Evolutionary conservation across 2,888 invertebrate species (phyloP).

Genomic region (Phortica okadai): DNA sequence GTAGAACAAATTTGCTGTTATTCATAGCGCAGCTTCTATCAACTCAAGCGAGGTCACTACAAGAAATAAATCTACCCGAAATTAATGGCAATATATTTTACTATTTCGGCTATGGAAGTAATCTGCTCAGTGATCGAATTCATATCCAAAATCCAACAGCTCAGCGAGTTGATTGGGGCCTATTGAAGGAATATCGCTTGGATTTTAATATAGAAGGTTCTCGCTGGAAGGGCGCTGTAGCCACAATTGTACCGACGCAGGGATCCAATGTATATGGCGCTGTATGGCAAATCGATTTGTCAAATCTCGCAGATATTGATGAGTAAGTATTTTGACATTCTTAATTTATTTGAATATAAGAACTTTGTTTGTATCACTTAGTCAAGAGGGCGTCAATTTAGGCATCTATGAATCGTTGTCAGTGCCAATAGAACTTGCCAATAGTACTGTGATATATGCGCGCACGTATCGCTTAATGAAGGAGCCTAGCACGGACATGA

Average conservation of each 20-base stretch:
- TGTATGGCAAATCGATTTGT: constrained; percentile 84
- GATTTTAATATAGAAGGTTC: constrained; percentile 81
- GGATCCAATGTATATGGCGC: constrained; percentile 81
- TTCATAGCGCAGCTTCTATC: too few relatives aligned
- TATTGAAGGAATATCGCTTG: constrained; percentile 80
- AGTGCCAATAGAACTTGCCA: constrained; percentile 80
- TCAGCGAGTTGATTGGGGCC: constrained; percentile 82
- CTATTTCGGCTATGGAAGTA: constrained; percentile 95
- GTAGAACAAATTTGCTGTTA: too few relatives aligned
- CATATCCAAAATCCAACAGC: constrained; percentile 89
- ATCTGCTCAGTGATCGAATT: constrained; percentile 87
- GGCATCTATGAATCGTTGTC: constrained; percentile 82
- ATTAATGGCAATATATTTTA: constrained; percentile 77
- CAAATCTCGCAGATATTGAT: constrained; percentile 82
- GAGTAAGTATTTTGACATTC: constrained; percentile 77
- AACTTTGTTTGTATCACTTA: constrained; percentile 35
- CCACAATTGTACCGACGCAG: constrained; percentile 83
- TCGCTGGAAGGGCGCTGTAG: constrained; percentile 88
- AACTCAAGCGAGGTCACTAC: too few relatives aligned
- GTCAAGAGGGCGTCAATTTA: constrained; percentile 67
- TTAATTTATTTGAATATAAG: neutral
- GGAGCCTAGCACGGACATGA: constrained; percentile 77
- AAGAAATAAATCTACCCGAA: constrained; percentile 42
- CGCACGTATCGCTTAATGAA: constrained; percentile 84
- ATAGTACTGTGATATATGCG: constrained; percentile 79